phyloP scores from a whole-genome alignment of 2,797 vertebrate species.

The Sebastes paucispinis region DNA sequence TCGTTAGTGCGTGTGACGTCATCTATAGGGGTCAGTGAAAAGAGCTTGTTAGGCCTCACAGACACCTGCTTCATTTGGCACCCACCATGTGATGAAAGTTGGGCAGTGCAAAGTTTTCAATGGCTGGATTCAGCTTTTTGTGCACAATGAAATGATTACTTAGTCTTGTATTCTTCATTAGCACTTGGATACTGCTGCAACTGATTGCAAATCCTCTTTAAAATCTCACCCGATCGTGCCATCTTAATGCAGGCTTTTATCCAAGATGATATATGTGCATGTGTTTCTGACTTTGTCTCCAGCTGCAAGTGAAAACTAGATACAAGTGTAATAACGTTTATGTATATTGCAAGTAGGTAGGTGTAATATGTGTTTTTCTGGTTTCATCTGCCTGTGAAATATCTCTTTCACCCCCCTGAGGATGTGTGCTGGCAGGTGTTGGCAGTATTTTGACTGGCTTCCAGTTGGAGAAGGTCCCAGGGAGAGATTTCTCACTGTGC shows the following conservation, averaged over 20 bases:
- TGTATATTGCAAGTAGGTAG: slow-evolving; percentile 21
- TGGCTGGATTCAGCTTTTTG: slow-evolving; percentile 47
- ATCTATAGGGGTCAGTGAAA: slow-evolving; percentile 73
- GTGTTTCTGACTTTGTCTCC: not conserved
- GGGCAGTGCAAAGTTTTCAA: slow-evolving; percentile 45
- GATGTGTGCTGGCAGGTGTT: slow-evolving; percentile 52
- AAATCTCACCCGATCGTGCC: not conserved
- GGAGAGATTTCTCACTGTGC: slow-evolving; percentile 37
- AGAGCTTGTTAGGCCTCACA: slow-evolving; percentile 71
- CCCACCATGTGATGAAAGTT: slow-evolving; percentile 53
- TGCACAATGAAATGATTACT: slow-evolving; percentile 33
- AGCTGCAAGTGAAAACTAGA: slow-evolving; percentile 20
- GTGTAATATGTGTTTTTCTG: slow-evolving; percentile 38
- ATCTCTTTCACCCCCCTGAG: slow-evolving; percentile 29
- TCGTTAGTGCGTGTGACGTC: slow-evolving; percentile 77
- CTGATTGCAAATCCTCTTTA: slow-evolving; percentile 4
- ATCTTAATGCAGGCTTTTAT: not conserved
- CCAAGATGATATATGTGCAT: not conserved
- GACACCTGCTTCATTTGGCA: slow-evolving; percentile 80
- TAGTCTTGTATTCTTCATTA: slow-evolving; percentile 19
- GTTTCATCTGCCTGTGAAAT: slow-evolving; percentile 59
- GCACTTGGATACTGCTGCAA: slow-evolving; percentile 13
- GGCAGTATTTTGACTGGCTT: slow-evolving; percentile 63
- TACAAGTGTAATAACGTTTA: not conserved
- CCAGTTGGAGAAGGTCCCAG: slow-evolving; percentile 60